Evolutionary conservation across 1,140 invertebrate species (phyloP).

Genomic region (Plodia interpunctella): DNA sequence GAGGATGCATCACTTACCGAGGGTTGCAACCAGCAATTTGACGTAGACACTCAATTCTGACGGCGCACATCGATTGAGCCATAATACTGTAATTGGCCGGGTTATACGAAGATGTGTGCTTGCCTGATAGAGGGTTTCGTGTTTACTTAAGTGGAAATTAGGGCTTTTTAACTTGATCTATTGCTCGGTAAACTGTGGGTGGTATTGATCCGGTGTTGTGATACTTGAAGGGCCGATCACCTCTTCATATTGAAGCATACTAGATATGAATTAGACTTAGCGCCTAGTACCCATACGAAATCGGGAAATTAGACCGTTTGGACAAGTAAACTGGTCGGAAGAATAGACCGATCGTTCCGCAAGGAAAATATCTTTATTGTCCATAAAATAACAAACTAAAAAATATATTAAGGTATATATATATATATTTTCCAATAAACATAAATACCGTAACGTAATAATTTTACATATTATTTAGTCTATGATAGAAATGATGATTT

Average conservation of each 20-base stretch:
- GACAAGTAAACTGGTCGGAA: no score
- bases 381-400: no score
- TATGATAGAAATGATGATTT: no score
- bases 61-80: slow-evolving; percentile 60
- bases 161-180: slow-evolving; percentile 54
- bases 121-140: slow-evolving; percentile 46
- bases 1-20: background rate
- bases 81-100: slow-evolving; percentile 48
- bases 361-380: no score
- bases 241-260: background rate
- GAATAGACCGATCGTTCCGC: background rate
- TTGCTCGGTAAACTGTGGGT: slow-evolving; percentile 32
- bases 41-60: background rate
- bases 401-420: no score
- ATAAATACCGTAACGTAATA: no score
- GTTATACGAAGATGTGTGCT: slow-evolving; percentile 55
- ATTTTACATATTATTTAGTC: no score
- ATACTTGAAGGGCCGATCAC: background rate
- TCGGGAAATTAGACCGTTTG: no score
- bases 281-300: background rate
- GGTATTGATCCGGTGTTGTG: slow-evolving; percentile 13
- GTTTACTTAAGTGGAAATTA: slow-evolving; percentile 49
- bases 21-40: slow-evolving; percentile 9
- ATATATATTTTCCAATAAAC: no score
- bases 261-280: background rate